Evolutionary conservation across 1,140 invertebrate species (phyloP), one percentile per base, ranked within the genome.

Genomic region (Tyrophagus putrescentiae): DNA sequence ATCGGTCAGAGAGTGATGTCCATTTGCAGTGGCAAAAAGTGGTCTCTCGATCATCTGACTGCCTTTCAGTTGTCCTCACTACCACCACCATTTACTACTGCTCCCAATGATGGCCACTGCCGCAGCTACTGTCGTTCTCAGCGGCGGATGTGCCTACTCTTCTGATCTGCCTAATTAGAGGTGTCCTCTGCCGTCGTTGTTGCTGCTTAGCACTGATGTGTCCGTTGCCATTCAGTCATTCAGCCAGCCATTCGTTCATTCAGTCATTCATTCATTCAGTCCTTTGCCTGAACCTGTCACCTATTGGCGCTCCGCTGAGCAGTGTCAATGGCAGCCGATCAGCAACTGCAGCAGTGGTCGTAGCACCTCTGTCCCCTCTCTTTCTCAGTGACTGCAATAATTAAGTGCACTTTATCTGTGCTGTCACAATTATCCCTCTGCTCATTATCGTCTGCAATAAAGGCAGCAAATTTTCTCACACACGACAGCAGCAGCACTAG

Each of bases 161-260:
- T n/a, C n/a, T n/a, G 45, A 48, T 48, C 21, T 48, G 45, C 7
- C 45, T 48, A 48, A 48, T 48, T 48, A 48, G 7, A 48, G 45
- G 45, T 48, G 45, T 21, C 45, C 21, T 48, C 45, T 7, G 7
- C 45, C 21, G 45, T 48, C 45, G 31, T n/a, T n/a, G n/a, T n/a
- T n/a, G n/a, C n/a, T n/a, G n/a, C n/a, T n/a, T n/a, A n/a, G n/a
- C n/a, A n/a, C n/a, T n/a, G n/a, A n/a, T 4, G 25, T 42, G 1
- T 42, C 6, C 25, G 25, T 23, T 42, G 25, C 41, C 6, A 42
- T 21, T 3, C 25, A 21, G 18, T 42, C 6, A 3, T 42, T 23
- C 3, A 4, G 18, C 41, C 41, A 21, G 25, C 41, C 18, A 42
- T 42, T 42, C 41, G 25, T 42, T 42, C 41, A 42, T 42, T 42